A percentile compares a stretch with the other conserved stretches of the same genome.
phyloP scores from a whole-genome alignment of 2,797 vertebrate species.

The Phataginus tricuspis region DNA sequence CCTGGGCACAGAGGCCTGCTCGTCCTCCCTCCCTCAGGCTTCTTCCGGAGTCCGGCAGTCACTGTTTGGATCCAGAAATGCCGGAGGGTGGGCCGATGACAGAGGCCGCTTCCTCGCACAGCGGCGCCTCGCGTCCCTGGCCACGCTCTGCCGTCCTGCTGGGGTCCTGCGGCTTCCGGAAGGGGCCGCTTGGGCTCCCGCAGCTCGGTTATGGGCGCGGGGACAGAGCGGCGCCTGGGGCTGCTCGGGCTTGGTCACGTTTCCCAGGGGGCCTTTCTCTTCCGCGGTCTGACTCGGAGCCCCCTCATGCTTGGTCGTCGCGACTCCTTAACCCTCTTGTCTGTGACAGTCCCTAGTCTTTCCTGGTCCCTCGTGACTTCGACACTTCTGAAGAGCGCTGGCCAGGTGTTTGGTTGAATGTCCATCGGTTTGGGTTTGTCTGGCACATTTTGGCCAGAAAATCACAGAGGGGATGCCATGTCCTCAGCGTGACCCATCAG shows the following conservation, averaged over 20 bases:
- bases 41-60: not conserved
- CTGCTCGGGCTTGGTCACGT: no score
- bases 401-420: not conserved
- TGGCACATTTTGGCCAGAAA: not conserved
- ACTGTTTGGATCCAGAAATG: not conserved
- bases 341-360: not conserved
- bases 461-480: not conserved
- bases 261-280: not conserved
- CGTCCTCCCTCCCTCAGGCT: not conserved
- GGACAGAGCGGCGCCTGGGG: no score
- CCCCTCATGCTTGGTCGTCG: accelerated
- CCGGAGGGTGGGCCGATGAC: not conserved
- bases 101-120: not conserved
- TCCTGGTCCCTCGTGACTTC: not conserved
- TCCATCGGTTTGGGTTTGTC: not conserved
- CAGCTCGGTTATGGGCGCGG: no score
- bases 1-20: not conserved
- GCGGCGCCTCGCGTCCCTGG: not conserved
- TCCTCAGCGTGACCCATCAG: not conserved
- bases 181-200: no score
- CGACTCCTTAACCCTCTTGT: no score
- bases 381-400: not conserved
- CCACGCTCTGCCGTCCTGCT: not conserved
- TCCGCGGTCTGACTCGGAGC: not conserved
- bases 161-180: no score